A percentile compares a stretch with the other conserved stretches of the same genome.
phyloP scores from a whole-genome alignment of 2,888 invertebrate species.

The Stratiomys singularior region DNA sequence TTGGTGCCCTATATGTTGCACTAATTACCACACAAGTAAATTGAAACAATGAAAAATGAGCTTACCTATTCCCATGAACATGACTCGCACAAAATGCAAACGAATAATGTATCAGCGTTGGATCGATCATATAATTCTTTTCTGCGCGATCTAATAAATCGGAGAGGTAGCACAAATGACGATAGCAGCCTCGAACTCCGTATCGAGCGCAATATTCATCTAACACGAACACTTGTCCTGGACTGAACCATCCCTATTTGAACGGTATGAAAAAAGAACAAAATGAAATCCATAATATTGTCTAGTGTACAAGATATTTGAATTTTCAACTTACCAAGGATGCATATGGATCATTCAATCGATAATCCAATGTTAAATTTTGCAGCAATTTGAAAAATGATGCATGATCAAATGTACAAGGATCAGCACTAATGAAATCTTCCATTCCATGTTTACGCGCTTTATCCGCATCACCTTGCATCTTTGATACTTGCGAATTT shows the following conservation, averaged over 20 bases:
- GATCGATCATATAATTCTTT: constrained; percentile 95
- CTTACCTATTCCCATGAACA: constrained; percentile 97
- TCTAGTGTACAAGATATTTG: no score
- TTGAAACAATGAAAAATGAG: no score
- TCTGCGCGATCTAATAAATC: constrained; percentile 96
- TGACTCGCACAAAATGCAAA: constrained; percentile 99
- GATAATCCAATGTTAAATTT: constrained; percentile 91
- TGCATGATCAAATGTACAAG: constrained; percentile 96
- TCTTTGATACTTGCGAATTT: constrained; percentile 85
- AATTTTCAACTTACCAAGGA: constrained; percentile 78
- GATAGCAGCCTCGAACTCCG: constrained; percentile 95
- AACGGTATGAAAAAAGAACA: constrained; percentile 33
- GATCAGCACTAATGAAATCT: constrained; percentile 99
- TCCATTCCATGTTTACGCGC: constrained; percentile 99
- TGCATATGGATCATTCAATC: constrained; percentile 97
- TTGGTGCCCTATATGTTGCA: no score
- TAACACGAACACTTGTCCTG: constrained; percentile 97
- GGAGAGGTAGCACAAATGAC: constrained; percentile 95
- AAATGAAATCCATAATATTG: not conserved
- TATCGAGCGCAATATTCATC: constrained; percentile 98
- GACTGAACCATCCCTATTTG: constrained; percentile 97
- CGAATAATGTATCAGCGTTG: constrained; percentile 97
- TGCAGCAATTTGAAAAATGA: constrained; percentile 91
- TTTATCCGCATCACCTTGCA: constrained; percentile 80
- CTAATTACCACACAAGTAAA: no score